Conservation (phyloP, 64 coral and sea anemone genomes). For the Porites australiensis region DNA sequence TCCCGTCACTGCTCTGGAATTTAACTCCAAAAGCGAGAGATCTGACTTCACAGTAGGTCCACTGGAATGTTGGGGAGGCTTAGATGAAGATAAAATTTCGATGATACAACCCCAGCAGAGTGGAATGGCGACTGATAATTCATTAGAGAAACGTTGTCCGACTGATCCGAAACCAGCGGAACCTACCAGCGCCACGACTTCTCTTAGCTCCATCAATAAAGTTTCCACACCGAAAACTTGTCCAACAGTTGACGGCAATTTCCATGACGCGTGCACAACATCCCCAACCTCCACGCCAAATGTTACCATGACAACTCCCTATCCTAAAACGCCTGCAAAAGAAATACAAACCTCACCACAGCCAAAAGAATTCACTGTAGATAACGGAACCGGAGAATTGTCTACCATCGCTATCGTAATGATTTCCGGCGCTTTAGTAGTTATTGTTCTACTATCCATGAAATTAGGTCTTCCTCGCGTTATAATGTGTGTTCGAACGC, state of each 20-base stretch:
- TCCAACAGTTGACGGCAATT: not conserved
- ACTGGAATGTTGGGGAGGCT: constrained; percentile 88
- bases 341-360: not conserved
- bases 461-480: constrained; percentile 73
- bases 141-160: constrained; percentile 53
- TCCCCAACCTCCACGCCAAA: not conserved
- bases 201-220: not conserved
- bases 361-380: not conserved
- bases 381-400: not conserved
- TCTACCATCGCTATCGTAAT: constrained; percentile 69
- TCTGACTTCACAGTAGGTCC: constrained; percentile 72
- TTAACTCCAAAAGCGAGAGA: constrained; percentile 40
- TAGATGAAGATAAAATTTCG: not conserved
- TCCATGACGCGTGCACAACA: not conserved
- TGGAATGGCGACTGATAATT: constrained; percentile 14
- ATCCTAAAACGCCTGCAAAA: not conserved
- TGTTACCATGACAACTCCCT: not conserved
- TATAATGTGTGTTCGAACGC: constrained; percentile 79
- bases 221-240: not conserved
- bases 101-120: not conserved
- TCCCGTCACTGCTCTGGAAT: constrained; percentile 67
- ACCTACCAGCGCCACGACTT: no score
- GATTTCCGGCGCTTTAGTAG: constrained; percentile 73
- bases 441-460: constrained; percentile 63
- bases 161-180: constrained; percentile 13